Evolutionary conservation across 2,113 vertebrate genomes (phyloP).

Genomic region (Rhinogobius similis): DNA sequence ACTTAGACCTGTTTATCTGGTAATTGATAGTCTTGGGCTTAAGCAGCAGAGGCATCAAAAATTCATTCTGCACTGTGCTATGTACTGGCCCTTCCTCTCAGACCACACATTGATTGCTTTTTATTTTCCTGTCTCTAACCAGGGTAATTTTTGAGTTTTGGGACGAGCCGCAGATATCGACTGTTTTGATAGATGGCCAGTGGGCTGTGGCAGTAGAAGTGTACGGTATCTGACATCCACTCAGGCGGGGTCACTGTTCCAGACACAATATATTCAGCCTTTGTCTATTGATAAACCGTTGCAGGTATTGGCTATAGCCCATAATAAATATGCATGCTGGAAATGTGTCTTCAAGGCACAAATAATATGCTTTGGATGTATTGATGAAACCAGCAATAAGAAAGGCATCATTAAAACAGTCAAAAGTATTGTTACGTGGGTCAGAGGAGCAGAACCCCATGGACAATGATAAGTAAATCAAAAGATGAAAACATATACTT

Average conservation of each 20-base stretch:
- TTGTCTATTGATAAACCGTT: slow-evolving; percentile 73
- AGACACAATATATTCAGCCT: slow-evolving; percentile 73
- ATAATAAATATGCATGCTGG: slow-evolving; percentile 72
- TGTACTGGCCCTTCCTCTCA: slow-evolving; percentile 53
- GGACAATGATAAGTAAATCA: neutral
- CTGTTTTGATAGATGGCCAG: slow-evolving; percentile 73
- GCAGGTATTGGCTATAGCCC: slow-evolving; percentile 58
- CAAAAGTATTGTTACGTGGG: neutral
- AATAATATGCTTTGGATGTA: slow-evolving; percentile 55
- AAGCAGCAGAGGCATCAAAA: slow-evolving; percentile 73
- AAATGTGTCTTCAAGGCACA: slow-evolving; percentile 48
- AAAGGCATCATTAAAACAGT: slow-evolving; percentile 46
- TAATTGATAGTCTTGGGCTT: slow-evolving; percentile 76
- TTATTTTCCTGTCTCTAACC: slow-evolving; percentile 68
- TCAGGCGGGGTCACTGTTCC: slow-evolving; percentile 62
- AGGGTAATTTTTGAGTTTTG: slow-evolving; percentile 69
- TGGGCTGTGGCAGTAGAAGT: slow-evolving; percentile 67
- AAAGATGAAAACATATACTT: neutral
- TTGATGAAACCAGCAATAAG: slow-evolving; percentile 35
- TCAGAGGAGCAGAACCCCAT: neutral
- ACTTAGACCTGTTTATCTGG: slow-evolving; percentile 75
- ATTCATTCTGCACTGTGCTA: slow-evolving; percentile 62
- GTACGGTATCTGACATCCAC: slow-evolving; percentile 71
- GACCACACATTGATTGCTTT: slow-evolving; percentile 72
- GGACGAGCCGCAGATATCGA: slow-evolving; percentile 65